Evolutionary conservation across 1,140 invertebrate genomes (phyloP).

Genomic region (Lerema accius): DNA sequence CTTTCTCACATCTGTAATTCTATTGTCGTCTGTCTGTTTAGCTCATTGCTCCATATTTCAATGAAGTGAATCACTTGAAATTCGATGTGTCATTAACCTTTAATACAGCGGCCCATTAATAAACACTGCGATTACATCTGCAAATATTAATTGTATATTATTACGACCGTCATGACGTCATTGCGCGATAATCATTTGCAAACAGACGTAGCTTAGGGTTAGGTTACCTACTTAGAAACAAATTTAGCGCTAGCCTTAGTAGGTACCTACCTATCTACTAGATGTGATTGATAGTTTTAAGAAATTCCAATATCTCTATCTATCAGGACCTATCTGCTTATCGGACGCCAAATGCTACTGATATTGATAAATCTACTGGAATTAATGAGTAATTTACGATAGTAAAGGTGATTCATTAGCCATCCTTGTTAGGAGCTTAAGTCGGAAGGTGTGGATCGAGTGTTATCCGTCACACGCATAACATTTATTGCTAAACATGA

Average conservation of each 20-base stretch:
- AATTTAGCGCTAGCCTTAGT: too few relatives aligned
- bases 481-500: not conserved
- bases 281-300: too few relatives aligned
- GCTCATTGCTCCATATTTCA: conserved; percentile 1
- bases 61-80: not conserved
- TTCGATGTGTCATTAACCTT: not conserved
- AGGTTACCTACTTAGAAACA: too few relatives aligned
- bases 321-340: too few relatives aligned
- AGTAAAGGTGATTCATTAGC: conserved; percentile 1
- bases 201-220: too few relatives aligned
- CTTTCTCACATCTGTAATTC: conserved; percentile 26
- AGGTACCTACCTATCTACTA: too few relatives aligned
- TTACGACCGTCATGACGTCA: not conserved
- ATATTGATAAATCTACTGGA: not conserved
- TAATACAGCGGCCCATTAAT: too few relatives aligned
- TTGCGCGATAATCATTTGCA: not conserved
- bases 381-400: conserved; percentile 4
- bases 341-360: not conserved
- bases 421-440: not conserved
- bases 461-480: too few relatives aligned
- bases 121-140: not conserved
- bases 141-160: conserved; percentile 1
- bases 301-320: too few relatives aligned
- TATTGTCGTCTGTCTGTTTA: conserved; percentile 14
- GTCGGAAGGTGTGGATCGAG: too few relatives aligned